Evolutionary conservation across 2,888 invertebrate genomes (phyloP).

Genomic region (Ectobius pallidus): DNA sequence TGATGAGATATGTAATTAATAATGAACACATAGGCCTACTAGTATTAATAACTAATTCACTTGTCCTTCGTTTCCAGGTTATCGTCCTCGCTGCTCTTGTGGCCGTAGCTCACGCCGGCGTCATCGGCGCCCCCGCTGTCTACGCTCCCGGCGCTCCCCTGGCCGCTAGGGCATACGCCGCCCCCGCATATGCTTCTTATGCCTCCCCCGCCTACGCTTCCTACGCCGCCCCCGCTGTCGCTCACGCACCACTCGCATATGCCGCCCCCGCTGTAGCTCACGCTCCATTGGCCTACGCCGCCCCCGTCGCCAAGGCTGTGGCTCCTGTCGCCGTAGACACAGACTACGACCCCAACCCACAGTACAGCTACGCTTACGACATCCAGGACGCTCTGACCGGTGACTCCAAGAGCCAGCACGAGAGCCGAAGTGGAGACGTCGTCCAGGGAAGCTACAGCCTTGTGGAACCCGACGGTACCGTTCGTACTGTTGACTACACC

Average conservation of each 20-base stretch:
- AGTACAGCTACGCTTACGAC: constrained; percentile 43
- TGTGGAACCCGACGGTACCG: constrained; percentile 32
- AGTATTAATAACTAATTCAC: too few relatives aligned
- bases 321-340: constrained; percentile 40
- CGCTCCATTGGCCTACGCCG: constrained; percentile 35
- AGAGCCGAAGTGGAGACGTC: constrained; percentile 38
- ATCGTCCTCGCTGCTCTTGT: constrained; percentile 41
- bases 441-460: constrained; percentile 28
- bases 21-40: too few relatives aligned
- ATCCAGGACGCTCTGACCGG: constrained; percentile 43
- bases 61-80: constrained; percentile 40
- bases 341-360: constrained; percentile 44
- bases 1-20: too few relatives aligned
- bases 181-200: constrained; percentile 46
- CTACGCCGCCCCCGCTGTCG: constrained; percentile 34
- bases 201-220: constrained; percentile 23
- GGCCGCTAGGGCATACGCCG: constrained; percentile 49
- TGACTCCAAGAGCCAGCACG: constrained; percentile 42
- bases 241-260: constrained; percentile 32
- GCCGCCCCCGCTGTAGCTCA: constrained; percentile 40
- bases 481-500: constrained; percentile 27
- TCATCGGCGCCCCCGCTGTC: constrained; percentile 43
- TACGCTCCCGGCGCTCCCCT: constrained; percentile 46
- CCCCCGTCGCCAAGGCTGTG: constrained; percentile 34
- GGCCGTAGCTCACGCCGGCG: constrained; percentile 41